phyloP scores from a whole-genome alignment of 2,888 invertebrate genomes.

The Pimpla rufipes region DNA sequence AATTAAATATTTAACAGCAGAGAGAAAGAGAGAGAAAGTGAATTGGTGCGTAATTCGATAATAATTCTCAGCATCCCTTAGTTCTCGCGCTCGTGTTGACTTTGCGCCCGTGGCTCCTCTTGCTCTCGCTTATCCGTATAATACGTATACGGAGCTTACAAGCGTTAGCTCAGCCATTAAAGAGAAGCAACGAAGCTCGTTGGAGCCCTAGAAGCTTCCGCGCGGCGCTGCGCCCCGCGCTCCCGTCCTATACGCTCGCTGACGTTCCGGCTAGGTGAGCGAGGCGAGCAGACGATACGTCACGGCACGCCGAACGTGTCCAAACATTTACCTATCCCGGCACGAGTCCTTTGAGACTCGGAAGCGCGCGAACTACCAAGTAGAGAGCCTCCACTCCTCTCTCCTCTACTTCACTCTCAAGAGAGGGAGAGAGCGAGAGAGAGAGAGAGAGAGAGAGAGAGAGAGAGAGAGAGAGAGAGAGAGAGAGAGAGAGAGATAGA shows the following conservation, averaged over 20 bases:
- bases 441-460: neutral
- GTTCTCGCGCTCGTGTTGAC: slow-evolving; percentile 26
- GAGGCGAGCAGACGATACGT: slow-evolving; percentile 51
- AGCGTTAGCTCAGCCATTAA: slow-evolving; percentile 44
- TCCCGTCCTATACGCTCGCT: slow-evolving; percentile 43
- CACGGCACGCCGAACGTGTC: slow-evolving; percentile 66
- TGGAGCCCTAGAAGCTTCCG: slow-evolving; percentile 42
- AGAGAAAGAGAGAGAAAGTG: neutral
- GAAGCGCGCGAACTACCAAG: slow-evolving; percentile 51
- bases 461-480: neutral
- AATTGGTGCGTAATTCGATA: neutral
- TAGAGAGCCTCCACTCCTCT: slow-evolving; percentile 5
- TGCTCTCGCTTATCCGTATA: slow-evolving; percentile 32
- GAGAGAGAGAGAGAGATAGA: neutral
- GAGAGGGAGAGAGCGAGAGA: slow-evolving; percentile 6
- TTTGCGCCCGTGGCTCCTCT: neutral
- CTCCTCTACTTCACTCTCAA: slow-evolving; percentile 10
- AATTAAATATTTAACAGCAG: slow-evolving; percentile 10
- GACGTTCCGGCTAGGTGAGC: slow-evolving; percentile 27
- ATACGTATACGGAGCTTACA: slow-evolving; percentile 26
- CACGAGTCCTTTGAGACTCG: slow-evolving; percentile 66
- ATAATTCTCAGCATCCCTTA: slow-evolving; percentile 4
- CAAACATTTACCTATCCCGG: slow-evolving; percentile 67
- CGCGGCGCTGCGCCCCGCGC: slow-evolving; percentile 10
- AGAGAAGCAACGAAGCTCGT: slow-evolving; percentile 61